Evolutionary conservation across 1,140 invertebrate genomes (phyloP), one percentile per base, ranked within the genome.

Genomic region (Battus philenor): DNA sequence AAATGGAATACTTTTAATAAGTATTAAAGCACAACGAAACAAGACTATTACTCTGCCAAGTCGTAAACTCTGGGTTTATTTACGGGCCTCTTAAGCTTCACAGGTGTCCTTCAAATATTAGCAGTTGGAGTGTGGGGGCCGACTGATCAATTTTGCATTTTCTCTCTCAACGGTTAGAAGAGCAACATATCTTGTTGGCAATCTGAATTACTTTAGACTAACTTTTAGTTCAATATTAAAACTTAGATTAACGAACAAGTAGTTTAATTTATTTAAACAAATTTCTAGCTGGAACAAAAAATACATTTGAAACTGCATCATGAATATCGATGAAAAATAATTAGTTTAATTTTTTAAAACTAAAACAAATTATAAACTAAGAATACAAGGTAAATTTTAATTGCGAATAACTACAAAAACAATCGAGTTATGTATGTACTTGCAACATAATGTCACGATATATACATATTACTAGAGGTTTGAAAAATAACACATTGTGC

Each of bases 81-180:
- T 39, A 39, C 22, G 36, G 36, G 18, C 11, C 36, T 24, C 36
- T 39, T 39, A 39, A 39, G 36, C 18, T 39, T 15, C 36, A 20
- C 36, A 39, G 36, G 36, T 39, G 20, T 39, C 36, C 36, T 39
- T 39, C 36, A 39, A 39, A 41, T 41, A 22, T 41, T 41, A 36
- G 33, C 22, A 41, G 38, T 17, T 27, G 38, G 18, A 36, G 33
- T 41, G 27, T 41, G n/a, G 24, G 24, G 16, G 15, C 13, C 13
- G 17, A 13, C 38, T 41, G 38, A 41, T 41, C n/a, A 41, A 41
- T 41, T 41, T 41, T 41, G 18, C 38, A 41, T 22, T 9, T 16
- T 5, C 10, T 26, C 38, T 26, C 38, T 26, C 17, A 12, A 26
- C 8, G 6, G 34, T 17, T n/a, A 16, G 22, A 10, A 16, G 24